Conservation (phyloP, 2,797 vertebrate genomes). For the Austrolebias charrua region DNA sequence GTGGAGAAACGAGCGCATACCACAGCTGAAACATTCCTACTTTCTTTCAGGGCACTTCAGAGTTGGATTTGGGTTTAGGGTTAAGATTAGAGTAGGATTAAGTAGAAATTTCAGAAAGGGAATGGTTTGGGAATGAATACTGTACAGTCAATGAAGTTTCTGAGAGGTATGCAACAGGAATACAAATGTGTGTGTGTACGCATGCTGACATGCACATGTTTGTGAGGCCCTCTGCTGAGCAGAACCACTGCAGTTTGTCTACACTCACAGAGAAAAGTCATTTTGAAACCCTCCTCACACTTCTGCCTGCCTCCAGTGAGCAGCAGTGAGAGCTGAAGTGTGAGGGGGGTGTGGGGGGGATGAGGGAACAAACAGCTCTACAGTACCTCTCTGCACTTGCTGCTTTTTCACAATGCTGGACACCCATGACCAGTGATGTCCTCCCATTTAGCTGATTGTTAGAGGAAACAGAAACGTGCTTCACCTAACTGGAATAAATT, state of each 20-base stretch:
- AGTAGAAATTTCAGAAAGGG: constrained; percentile 54
- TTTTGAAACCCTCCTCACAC: constrained; percentile 73
- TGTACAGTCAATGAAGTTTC: constrained; percentile 47
- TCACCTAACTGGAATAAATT: background rate
- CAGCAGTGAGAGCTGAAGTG: constrained; percentile 22
- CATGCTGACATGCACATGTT: constrained; percentile 24
- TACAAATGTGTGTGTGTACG: constrained; percentile 34
- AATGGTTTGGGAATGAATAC: constrained; percentile 29
- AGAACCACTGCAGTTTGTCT: constrained; percentile 37
- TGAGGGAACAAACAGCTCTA: constrained; percentile 39
- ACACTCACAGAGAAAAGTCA: constrained; percentile 55
- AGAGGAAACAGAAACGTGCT: background rate
- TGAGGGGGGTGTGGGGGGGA: background rate
- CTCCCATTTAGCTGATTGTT: background rate
- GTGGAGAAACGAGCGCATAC: constrained; percentile 36
- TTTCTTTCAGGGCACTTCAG: constrained; percentile 33
- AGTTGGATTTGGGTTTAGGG: constrained; percentile 28
- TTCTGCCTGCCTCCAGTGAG: constrained; percentile 56
- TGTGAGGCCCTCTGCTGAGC: constrained; percentile 39
- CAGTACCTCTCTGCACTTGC: constrained; percentile 14
- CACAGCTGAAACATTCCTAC: constrained; percentile 25
- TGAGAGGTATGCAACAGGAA: constrained; percentile 39
- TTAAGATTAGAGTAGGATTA: constrained; percentile 58
- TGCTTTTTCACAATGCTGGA: constrained; percentile 6
- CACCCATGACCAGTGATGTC: background rate